These are phyloP conservation scores for Phalacrocorax aristotelis DNA, from an alignment of 2,113 vertebrate species.

Conservation along the genomic window DNA sequence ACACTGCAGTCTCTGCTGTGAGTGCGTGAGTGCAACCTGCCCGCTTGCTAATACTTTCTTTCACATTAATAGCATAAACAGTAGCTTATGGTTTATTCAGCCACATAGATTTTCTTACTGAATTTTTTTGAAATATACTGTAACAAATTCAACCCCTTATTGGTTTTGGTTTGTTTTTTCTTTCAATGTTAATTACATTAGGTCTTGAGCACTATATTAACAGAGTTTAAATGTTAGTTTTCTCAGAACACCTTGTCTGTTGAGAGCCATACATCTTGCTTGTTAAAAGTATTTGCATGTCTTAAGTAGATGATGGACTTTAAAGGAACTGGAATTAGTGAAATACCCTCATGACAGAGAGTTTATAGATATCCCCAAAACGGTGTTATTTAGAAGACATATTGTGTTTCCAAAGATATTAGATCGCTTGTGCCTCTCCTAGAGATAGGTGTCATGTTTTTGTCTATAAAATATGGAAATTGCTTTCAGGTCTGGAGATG, in stretches of 20 bases:
- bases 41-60: not conserved
- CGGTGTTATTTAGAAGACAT: conserved; percentile 40
- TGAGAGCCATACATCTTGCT: conserved; percentile 1
- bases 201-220: not conserved
- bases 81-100: not conserved
- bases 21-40: not conserved
- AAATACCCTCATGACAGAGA: not conserved
- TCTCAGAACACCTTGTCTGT: not conserved
- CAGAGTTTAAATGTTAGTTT: conserved; percentile 18
- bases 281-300: conserved; percentile 48
- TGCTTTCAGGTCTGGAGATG: conserved; percentile 29
- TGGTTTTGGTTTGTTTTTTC: not conserved
- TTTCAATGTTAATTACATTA: not conserved
- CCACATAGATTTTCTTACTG: not conserved
- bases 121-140: not conserved
- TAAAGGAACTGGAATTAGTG: conserved; percentile 32
- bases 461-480: conserved; percentile 49
- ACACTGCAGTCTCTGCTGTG: not conserved
- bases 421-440: conserved; percentile 8
- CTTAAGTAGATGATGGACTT: conserved; percentile 32
- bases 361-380: conserved; percentile 38
- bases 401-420: conserved; percentile 34
- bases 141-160: not conserved
- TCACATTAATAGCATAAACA: not conserved
- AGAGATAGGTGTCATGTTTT: conserved; percentile 29